Evolutionary conservation across 2,888 invertebrate species (phyloP).

Genomic region (Megamerina dolium): DNA sequence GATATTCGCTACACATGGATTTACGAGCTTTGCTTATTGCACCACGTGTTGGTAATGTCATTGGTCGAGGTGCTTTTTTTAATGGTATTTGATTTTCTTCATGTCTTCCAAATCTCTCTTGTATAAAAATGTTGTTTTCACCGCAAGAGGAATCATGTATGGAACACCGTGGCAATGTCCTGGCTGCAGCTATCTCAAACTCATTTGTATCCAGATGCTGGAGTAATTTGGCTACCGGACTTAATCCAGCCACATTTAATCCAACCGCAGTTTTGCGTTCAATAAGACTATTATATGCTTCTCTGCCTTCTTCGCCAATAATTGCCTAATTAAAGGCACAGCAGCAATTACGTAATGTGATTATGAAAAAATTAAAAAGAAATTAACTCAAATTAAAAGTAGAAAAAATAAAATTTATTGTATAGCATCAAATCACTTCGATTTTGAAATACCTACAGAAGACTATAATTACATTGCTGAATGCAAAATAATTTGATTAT

Average conservation of each 20-base stretch:
- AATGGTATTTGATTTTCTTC: slow-evolving; percentile 27
- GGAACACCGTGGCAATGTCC: slow-evolving; percentile 42
- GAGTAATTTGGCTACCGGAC: slow-evolving; percentile 36
- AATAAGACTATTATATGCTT: slow-evolving; percentile 88
- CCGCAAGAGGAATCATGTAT: slow-evolving; percentile 16
- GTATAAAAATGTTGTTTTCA: slow-evolving; percentile 3
- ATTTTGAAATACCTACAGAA: too few species aligned
- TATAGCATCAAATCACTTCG: too few species aligned
- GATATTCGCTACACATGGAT: slow-evolving; percentile 14
- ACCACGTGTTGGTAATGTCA: slow-evolving; percentile 45
- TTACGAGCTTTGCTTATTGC: slow-evolving; percentile 32
- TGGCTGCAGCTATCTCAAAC: slow-evolving; percentile 38
- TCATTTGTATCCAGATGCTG: slow-evolving; percentile 43
- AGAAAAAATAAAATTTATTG: too few species aligned
- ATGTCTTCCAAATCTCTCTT: not conserved
- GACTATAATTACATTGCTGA: too few species aligned
- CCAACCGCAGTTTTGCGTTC: slow-evolving; percentile 58
- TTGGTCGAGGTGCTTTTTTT: slow-evolving; percentile 42
- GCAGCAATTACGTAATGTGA: too few species aligned
- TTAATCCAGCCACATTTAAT: slow-evolving; percentile 24
- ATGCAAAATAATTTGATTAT: too few species aligned
- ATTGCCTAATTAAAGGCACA: slow-evolving; percentile 56
- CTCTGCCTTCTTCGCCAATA: slow-evolving; percentile 81
- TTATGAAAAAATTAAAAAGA: slow-evolving; percentile 15
- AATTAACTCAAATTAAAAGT: slow-evolving; percentile 6